phyloP scores from a whole-genome alignment of 2,113 vertebrate species.

The Melozone crissalis region DNA sequence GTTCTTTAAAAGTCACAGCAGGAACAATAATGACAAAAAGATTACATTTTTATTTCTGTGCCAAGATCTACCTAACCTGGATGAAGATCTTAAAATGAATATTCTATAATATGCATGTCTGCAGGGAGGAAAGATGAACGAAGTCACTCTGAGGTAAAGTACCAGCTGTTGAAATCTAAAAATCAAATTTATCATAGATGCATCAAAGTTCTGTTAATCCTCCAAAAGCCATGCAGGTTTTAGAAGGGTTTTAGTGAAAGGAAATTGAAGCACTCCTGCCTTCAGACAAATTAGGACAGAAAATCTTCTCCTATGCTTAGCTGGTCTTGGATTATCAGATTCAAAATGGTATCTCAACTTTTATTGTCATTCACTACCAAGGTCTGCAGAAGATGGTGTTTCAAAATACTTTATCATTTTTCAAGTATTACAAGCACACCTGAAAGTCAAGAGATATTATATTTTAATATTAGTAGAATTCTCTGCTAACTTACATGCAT shows the following conservation, averaged over 20 bases:
- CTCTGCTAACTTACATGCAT: not conserved
- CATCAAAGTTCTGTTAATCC: slow-evolving; percentile 51
- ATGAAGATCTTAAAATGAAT: slow-evolving; percentile 23
- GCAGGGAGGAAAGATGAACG: slow-evolving; percentile 4
- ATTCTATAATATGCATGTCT: slow-evolving; percentile 1
- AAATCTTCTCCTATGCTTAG: not conserved
- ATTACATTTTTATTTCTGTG: not conserved
- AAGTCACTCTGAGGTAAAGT: not conserved
- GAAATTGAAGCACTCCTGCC: not conserved
- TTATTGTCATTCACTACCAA: not conserved
- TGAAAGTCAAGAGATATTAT: not conserved
- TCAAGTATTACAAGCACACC: not conserved
- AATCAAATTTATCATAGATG: slow-evolving; percentile 40
- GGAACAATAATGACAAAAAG: not conserved
- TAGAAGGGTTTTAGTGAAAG: slow-evolving; percentile 34
- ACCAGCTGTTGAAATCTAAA: slow-evolving; percentile 37
- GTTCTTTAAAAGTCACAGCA: not conserved
- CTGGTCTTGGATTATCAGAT: not conserved
- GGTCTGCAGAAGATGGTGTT: not conserved
- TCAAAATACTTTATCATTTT: not conserved
- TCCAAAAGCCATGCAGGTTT: slow-evolving; percentile 25
- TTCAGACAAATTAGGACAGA: slow-evolving; percentile 27
- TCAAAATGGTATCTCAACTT: slow-evolving; percentile 1
- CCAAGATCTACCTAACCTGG: not conserved
- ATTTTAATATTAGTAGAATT: not conserved